Base-by-base conservation (phyloP, 2,888 invertebrate species). In the Portevinia maculata region DNA sequence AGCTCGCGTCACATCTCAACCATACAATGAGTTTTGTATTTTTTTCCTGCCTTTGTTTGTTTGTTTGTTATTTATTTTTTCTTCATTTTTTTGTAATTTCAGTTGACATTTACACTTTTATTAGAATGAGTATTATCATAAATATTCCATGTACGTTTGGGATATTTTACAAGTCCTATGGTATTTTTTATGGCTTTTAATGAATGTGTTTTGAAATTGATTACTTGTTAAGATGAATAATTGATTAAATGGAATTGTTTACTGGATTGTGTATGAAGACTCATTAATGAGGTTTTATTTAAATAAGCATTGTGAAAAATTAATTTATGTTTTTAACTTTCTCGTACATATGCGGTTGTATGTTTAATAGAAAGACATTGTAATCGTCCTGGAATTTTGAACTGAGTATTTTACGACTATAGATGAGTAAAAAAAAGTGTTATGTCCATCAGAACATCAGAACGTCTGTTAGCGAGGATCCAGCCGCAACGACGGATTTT, bases 201-300 rank as follows among this genome's bases (percentile, higher is more conserved):
- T 69, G 13, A 28, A 28, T 65, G 62, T 37, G 32, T 8, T 2
- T 19, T 37, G 60, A 17, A 59, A 46, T 69, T 79, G 74, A 79
- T 74, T 79, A 52, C 62, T 50, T 57, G 79, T 74, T 59, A 30
- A 52, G 57, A 74, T 24, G 74, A 57, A 65, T n/a, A n/a, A n/a
- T 65, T 65, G 65, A 65, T 65, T 57, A 55, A 57, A 57, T 59
- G 50, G 39, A 57, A 55, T 44, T 17, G 5, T 37, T 41, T 60
- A 7, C n/a, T 44, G 0, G 46, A 34, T 48, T 34, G 46, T 34
- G 21, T 11, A 62, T 34, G 21, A 21, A 15, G n/a, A 19, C 39
- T 13, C 15, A 13, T 39, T 15, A 39, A 5, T 8, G 19, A 19
- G 17, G 17, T 19, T 9, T 4, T 9, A 44, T 44, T 21, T 11